Evolutionary conservation across 2,888 invertebrate species (phyloP), one percentile per base, ranked within the genome.

Genomic region (Cataglyphis altisquamis): DNA sequence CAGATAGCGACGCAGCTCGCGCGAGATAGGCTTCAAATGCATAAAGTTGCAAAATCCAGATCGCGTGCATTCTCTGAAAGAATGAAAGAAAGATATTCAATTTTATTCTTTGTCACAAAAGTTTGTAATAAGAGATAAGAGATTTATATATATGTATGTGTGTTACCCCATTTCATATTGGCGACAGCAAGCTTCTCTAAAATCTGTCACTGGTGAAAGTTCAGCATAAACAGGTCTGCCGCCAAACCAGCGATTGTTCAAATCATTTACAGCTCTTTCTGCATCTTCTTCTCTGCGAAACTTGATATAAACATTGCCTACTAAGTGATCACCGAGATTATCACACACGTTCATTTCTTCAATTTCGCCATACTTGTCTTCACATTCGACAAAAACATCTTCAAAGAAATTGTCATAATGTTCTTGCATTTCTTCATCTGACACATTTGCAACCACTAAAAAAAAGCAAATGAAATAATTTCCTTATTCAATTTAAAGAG

Each of bases 311-410:
- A 99, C 99, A 96, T 99, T 99, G 82, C 99, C 99, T 60, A 99
- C 99, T 89, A 99, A 96, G 94, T 99, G 99, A 95, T 99, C 99
- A 3, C 99, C 99, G 85, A 99, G 96, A 95, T 99, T 99, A 95
- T 99, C 99, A 95, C 99, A 99, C 2, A 99, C 99, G 95, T 99
- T 99, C 99, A 99, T 99, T 95, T 99, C 99, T 95, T 99, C 99
- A 92, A 99, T 99, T 95, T 99, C 99, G 0, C 99, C 99, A 95
- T 99, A 99, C 96, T 99, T 99, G 93, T 99, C 99, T 95, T 99
- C 99, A 94, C 99, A 98, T 95, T 99, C 99, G 0, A 99, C 98
- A 96, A 99, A 99, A 1, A 99, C 99, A 95, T 99, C 99, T 95
- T 99, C 99, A 95, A 99, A 99, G 95, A 99, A 99, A 94, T 99